A percentile compares a stretch with the other conserved stretches of the same genome.
Evolutionary conservation across 2,113 vertebrate genomes (phyloP).

Genomic region (Percopsis transmontana): DNA sequence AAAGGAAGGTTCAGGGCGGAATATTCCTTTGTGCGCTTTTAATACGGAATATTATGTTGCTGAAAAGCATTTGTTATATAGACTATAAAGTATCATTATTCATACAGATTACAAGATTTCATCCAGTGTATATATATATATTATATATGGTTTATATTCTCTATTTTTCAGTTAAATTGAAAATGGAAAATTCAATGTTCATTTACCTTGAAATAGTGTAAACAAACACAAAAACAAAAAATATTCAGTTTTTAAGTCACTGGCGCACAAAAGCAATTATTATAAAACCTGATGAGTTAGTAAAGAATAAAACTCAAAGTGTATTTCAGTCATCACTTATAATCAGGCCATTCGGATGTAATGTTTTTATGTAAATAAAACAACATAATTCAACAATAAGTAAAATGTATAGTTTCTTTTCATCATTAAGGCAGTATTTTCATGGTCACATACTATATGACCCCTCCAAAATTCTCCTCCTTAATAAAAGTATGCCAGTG

Average conservation of each 20-base stretch:
- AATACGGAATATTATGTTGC: conserved; percentile 13
- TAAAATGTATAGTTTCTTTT: conserved; percentile 49
- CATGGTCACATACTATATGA: conserved; percentile 17
- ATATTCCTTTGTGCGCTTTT: conserved; percentile 75
- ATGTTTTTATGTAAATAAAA: conserved; percentile 10
- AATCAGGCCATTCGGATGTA: conserved; percentile 5
- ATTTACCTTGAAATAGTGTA: too few species aligned
- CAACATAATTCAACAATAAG: conserved; percentile 26
- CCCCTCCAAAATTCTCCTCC: conserved; percentile 12
- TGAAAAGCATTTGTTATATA: background rate
- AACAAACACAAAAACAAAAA: conserved; percentile 17
- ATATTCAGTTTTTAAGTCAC: conserved; percentile 21
- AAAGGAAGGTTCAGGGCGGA: conserved; percentile 80
- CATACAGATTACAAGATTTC: too few species aligned
- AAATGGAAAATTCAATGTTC: too few species aligned
- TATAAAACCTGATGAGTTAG: conserved; percentile 2
- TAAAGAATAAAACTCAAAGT: conserved; percentile 12
- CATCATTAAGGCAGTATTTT: conserved; percentile 28
- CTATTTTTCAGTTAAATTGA: too few species aligned
- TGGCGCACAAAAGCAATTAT: background rate
- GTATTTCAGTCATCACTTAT: background rate
- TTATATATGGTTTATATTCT: too few species aligned
- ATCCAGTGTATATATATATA: too few species aligned
- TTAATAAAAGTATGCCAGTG: conserved; percentile 6
- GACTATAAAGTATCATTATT: too few species aligned